phyloP scores from a whole-genome alignment of 2,888 invertebrate genomes.

The Metalampra italica region DNA sequence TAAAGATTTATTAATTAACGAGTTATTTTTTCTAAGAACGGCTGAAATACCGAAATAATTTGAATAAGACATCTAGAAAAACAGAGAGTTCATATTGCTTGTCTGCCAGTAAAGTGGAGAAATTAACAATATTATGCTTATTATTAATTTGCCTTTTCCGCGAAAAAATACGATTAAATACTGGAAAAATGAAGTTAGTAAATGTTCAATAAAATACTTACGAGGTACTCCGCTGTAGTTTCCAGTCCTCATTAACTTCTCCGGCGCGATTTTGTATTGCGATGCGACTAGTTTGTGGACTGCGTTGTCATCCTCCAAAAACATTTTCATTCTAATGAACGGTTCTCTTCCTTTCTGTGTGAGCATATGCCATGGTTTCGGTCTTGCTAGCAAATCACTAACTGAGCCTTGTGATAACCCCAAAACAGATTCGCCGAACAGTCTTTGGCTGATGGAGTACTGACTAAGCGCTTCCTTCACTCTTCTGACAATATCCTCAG shows the following conservation, averaged over 20 bases:
- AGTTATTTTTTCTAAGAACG: slow-evolving; percentile 9
- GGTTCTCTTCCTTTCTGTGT: slow-evolving; percentile 98
- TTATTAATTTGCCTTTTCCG: too few species aligned
- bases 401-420: slow-evolving; percentile 98
- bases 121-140: not conserved
- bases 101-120: not conserved
- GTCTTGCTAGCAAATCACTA: slow-evolving; percentile 96
- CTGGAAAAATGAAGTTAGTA: too few species aligned
- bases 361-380: slow-evolving; percentile 99
- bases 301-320: slow-evolving; percentile 96
- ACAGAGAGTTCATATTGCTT: not conserved
- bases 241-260: slow-evolving; percentile 97
- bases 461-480: slow-evolving; percentile 96
- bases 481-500: slow-evolving; percentile 98
- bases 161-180: too few species aligned
- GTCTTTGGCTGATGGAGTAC: slow-evolving; percentile 97
- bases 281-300: slow-evolving; percentile 97
- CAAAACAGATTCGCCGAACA: slow-evolving; percentile 99
- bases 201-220: slow-evolving; percentile 66
- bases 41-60: not conserved
- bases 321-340: slow-evolving; percentile 98
- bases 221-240: slow-evolving; percentile 92
- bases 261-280: slow-evolving; percentile 98
- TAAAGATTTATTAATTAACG: slow-evolving; percentile 23
- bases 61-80: too few species aligned